Percentiles rank a stretch among this genome's conserved stretches.
These are phyloP conservation scores for Chironomus riparius DNA, from an alignment of 2,888 invertebrate genomes.

Conservation along the genomic window DNA sequence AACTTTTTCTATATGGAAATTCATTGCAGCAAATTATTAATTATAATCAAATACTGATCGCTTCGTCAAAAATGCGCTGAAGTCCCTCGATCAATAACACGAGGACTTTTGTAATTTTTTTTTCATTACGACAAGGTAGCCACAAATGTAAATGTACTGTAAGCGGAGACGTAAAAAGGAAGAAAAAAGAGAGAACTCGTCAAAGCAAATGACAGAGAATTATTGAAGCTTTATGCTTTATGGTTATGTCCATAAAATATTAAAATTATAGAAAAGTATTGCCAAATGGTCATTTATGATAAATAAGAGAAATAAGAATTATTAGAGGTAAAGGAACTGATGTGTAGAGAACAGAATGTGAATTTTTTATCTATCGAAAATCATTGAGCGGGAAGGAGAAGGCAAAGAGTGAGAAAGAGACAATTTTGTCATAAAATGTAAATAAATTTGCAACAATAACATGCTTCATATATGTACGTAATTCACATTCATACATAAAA, in stretches of 20 bases:
- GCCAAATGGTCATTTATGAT: background rate
- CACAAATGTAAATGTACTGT: background rate
- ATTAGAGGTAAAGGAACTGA: background rate
- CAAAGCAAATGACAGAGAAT: constrained; percentile 6
- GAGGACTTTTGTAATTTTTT: too few species aligned
- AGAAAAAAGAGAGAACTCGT: background rate
- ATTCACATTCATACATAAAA: background rate
- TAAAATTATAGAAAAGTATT: background rate
- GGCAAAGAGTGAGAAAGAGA: background rate
- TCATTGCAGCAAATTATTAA: too few species aligned
- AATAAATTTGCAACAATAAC: constrained; percentile 18
- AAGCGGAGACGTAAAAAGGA: too few species aligned
- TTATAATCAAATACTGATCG: too few species aligned
- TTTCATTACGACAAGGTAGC: background rate
- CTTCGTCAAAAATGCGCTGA: too few species aligned
- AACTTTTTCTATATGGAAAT: too few species aligned
- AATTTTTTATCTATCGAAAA: background rate
- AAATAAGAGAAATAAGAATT: background rate
- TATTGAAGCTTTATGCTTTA: constrained; percentile 2
- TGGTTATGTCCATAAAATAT: background rate
- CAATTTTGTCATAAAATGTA: constrained; percentile 25
- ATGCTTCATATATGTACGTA: background rate
- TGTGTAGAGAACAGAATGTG: background rate
- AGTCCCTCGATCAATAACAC: too few species aligned
- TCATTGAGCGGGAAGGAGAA: background rate